These are phyloP conservation scores for Sminthopsis crassicaudata DNA, from an alignment of 2,113 vertebrate genomes.

Conservation along the genomic window DNA sequence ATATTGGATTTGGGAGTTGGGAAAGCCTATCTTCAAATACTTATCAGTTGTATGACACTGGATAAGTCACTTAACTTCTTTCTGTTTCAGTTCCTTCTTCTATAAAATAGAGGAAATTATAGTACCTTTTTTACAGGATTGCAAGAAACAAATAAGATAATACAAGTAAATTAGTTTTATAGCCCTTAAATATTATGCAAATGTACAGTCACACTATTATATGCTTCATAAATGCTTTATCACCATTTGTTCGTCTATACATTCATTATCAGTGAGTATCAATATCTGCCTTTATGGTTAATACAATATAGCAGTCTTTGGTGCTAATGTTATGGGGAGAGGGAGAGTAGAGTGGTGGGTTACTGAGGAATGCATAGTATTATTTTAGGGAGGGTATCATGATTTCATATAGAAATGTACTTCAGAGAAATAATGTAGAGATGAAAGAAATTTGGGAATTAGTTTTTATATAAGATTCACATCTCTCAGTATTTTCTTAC, in stretches of 20 bases:
- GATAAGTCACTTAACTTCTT: not conserved
- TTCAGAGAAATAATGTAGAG: conserved; percentile 53
- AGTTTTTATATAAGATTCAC: not conserved
- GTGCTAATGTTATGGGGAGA: conserved; percentile 17
- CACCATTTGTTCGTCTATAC: not conserved
- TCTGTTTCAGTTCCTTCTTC: not conserved
- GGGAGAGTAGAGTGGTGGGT: not conserved
- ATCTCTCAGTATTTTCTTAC: not conserved
- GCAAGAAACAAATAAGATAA: not conserved
- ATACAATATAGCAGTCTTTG: not conserved
- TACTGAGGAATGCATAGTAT: not conserved
- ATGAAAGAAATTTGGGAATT: conserved; percentile 18
- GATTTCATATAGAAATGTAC: conserved; percentile 59
- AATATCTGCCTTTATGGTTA: not conserved
- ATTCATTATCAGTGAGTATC: not conserved
- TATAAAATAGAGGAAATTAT: not conserved
- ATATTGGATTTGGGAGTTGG: not conserved
- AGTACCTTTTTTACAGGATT: not conserved
- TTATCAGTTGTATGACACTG: not conserved
- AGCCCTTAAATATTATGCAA: not conserved
- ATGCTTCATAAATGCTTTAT: not conserved
- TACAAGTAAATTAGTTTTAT: not conserved
- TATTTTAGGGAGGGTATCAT: conserved; percentile 63
- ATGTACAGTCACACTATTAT: not conserved
- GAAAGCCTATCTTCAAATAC: not conserved